Base-by-base conservation (phyloP, 1,140 invertebrate genomes). In the Pissodes strobi region DNA sequence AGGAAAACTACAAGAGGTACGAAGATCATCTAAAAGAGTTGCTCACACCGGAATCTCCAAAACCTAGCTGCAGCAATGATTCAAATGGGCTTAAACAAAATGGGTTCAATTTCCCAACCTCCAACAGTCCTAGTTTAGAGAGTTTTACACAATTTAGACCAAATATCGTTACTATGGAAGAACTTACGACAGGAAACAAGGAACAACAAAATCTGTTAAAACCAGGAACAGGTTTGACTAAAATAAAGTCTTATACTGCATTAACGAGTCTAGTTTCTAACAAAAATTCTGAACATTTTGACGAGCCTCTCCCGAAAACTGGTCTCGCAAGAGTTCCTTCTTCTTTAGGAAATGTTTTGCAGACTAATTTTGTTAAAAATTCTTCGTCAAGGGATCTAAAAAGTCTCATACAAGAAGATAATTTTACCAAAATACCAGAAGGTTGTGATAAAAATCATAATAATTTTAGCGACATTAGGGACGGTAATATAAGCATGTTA, bases 1-100 rank as follows among this genome's bases (percentile, higher is more conserved):
- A 58, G n/a, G 55, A 65, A 37, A 69, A 75, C 64, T 74, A 70
- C 49, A 75, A 74, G 51, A 75, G 65, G 22, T 74, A 75, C 25
- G 68, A 75, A 62, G 74, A 74, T 65, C 71, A 74, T 60, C 60
- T 67, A 43, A 68, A 55, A 10, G 61, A 69, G 38, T 34, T 67
- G 30, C 23, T 39, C 21, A 17, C 30, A 15, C 19, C 10, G 2
- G 43, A 25, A 22, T 12, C 10, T 22, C 45, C 34, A 46, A 55
- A 55, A 53, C 17, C 48, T 38, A 17, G 38, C 21, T 45, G 58
- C 21, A 46, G 51, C 8, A 22, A 19, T 34, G 13, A n/a, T 27
- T 1, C 12, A 18, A 43, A 9, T 18, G 41, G 34, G 18, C 12
- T 49, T n/a, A n/a, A n/a, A n/a, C n/a, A n/a, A n/a, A n/a, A n/a